phyloP scores from a whole-genome alignment of 2,888 invertebrate genomes.

The Magallana nippona region DNA sequence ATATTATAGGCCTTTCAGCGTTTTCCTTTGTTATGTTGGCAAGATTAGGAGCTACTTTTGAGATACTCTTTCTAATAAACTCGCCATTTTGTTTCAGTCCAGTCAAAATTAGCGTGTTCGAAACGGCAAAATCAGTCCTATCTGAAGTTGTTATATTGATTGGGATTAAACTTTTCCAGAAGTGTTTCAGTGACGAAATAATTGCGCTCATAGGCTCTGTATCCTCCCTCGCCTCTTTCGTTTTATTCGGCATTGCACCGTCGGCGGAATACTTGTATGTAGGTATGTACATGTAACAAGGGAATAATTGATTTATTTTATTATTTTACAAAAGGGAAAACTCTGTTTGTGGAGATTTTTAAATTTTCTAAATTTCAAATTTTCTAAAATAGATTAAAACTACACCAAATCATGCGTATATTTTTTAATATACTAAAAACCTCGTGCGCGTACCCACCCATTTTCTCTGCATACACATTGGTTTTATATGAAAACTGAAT shows the following conservation, averaged over 20 bases:
- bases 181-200: constrained; percentile 53
- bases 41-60: constrained; percentile 54
- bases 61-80: constrained; percentile 55
- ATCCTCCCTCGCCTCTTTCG: constrained; percentile 47
- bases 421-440: too few relatives aligned
- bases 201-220: constrained; percentile 56
- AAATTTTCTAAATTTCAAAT: too few relatives aligned
- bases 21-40: constrained; percentile 52
- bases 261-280: constrained; percentile 37
- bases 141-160: constrained; percentile 54
- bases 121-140: constrained; percentile 46
- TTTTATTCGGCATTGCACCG: constrained; percentile 52
- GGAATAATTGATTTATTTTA: too few relatives aligned
- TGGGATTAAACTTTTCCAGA: constrained; percentile 56
- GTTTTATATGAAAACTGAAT: too few relatives aligned
- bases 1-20: constrained; percentile 49
- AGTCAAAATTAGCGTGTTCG: constrained; percentile 54
- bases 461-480: too few relatives aligned
- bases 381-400: too few relatives aligned
- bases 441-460: too few relatives aligned
- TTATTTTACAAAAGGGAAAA: too few relatives aligned
- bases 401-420: too few relatives aligned
- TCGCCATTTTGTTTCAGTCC: constrained; percentile 63
- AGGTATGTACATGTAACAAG: constrained; percentile 3
- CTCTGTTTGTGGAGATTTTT: too few relatives aligned